phyloP scores from a whole-genome alignment of 2,113 vertebrate genomes.

The Nasalis larvatus region DNA sequence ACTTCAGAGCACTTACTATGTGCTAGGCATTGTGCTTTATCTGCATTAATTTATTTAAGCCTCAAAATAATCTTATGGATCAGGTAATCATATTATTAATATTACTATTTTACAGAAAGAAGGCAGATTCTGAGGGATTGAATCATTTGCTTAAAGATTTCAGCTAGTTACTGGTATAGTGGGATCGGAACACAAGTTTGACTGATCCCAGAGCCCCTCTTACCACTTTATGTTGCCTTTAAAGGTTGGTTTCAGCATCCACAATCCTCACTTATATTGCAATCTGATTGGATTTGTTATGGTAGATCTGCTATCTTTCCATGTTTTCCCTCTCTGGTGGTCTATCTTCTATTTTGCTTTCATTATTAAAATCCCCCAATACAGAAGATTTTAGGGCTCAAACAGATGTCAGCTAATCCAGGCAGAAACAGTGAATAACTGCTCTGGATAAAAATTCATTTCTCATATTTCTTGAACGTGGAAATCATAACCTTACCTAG shows the following conservation, averaged over 20 bases:
- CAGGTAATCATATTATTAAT: background rate
- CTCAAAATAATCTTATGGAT: background rate
- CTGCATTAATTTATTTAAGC: constrained; percentile 33
- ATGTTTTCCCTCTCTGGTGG: background rate
- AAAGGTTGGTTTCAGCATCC: background rate
- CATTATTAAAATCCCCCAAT: background rate
- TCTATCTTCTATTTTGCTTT: constrained; percentile 12
- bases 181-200: background rate
- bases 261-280: background rate
- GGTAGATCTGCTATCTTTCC: background rate
- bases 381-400: background rate
- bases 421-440: background rate
- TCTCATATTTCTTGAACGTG: background rate
- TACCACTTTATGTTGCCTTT: background rate
- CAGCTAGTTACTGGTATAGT: no score
- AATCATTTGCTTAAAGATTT: background rate
- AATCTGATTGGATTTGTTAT: background rate
- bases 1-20: no score
- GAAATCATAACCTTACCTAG: background rate
- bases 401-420: background rate
- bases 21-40: background rate
- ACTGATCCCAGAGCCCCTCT: background rate
- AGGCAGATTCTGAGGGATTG: background rate
- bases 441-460: background rate
- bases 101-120: constrained; percentile 8